These are phyloP conservation scores for Pachyramphus minor DNA, from an alignment of 2,113 vertebrate species.

Conservation along the genomic window DNA sequence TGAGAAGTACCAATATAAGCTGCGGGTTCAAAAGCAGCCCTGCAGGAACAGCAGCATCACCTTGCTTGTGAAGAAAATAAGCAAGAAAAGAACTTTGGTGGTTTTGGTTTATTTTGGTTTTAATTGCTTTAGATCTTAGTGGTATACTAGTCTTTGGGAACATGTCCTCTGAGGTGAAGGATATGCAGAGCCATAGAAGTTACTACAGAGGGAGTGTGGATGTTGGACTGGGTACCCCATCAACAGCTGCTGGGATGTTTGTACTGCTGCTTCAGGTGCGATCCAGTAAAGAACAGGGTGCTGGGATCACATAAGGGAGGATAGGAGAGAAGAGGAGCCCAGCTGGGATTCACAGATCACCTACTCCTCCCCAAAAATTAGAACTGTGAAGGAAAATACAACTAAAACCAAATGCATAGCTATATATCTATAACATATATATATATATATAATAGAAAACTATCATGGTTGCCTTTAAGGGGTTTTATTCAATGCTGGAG, in stretches of 20 bases:
- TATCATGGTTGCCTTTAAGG: neutral
- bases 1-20: neutral
- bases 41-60: neutral
- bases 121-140: neutral
- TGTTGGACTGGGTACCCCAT: neutral
- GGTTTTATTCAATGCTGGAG: neutral
- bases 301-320: neutral
- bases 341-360: neutral
- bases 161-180: neutral
- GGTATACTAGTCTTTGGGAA: neutral
- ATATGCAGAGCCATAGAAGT: neutral
- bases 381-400: neutral
- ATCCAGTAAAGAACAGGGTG: neutral
- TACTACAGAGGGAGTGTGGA: neutral
- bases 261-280: neutral
- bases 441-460: neutral
- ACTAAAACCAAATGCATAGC: neutral
- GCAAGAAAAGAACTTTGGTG: neutral
- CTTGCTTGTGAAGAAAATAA: neutral
- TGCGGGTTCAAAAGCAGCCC: neutral
- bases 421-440: neutral
- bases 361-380: neutral
- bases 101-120: neutral
- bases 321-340: neutral
- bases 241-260: neutral